Evolutionary conservation across 2,797 vertebrate species (phyloP).

Genomic region (Sardinella longiceps): DNA sequence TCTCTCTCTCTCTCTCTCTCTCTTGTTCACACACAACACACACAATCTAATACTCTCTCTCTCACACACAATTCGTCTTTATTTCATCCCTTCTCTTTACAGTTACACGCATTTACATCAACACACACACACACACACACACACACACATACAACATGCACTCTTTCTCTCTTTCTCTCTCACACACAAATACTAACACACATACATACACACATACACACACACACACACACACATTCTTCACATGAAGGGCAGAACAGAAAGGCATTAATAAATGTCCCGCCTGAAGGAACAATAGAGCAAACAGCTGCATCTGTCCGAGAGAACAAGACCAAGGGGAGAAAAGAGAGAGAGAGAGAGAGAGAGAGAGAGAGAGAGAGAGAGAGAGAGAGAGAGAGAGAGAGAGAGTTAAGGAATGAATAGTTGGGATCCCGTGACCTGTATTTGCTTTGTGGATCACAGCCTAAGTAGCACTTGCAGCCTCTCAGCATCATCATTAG

Average conservation of each 20-base stretch:
- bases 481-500: conserved; percentile 21
- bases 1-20: not conserved
- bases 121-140: not conserved
- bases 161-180: not conserved
- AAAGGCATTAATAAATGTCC: conserved; percentile 73
- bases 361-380: not conserved
- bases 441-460: conserved; percentile 22
- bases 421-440: not conserved
- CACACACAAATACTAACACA: not conserved
- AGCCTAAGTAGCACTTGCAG: conserved; percentile 8
- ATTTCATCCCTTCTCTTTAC: not conserved
- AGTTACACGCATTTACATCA: not conserved
- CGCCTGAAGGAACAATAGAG: conserved; percentile 69
- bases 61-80: not conserved
- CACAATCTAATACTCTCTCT: too few relatives aligned
- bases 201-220: conserved; percentile 10
- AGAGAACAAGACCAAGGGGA: conserved; percentile 42
- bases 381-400: not conserved
- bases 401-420: not conserved
- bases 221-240: not conserved
- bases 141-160: not conserved
- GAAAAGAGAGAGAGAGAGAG: not conserved
- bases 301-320: conserved; percentile 76
- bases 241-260: conserved; percentile 63
- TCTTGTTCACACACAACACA: not conserved